These are phyloP conservation scores for Trematomus loennbergii DNA, from an alignment of 2,113 vertebrate genomes.

Conservation along the genomic window DNA sequence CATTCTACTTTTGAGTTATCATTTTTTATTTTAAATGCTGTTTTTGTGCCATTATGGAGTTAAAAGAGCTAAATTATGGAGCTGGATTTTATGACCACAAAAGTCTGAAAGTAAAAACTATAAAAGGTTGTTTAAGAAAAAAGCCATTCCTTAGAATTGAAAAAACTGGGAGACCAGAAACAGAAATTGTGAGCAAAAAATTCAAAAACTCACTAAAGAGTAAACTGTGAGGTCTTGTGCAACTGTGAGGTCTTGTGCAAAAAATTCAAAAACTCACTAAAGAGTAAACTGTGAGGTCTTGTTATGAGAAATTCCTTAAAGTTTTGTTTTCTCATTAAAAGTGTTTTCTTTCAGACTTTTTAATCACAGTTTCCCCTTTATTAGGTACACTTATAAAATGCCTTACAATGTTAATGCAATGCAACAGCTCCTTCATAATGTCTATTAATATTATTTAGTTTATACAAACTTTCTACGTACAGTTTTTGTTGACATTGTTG, in stretches of 20 bases:
- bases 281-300: too few relatives aligned
- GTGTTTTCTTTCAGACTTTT: slow-evolving; percentile 4
- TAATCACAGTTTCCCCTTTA: background rate
- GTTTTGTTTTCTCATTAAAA: background rate
- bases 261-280: too few relatives aligned
- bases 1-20: background rate
- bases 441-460: too few relatives aligned
- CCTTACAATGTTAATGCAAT: background rate
- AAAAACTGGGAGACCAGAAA: background rate
- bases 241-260: too few relatives aligned
- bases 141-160: too few relatives aligned
- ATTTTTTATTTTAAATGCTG: too few relatives aligned
- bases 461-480: background rate
- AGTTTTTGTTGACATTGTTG: background rate
- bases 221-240: too few relatives aligned
- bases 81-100: background rate
- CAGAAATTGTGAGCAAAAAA: background rate
- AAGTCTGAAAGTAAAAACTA: background rate
- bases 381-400: background rate
- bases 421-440: background rate
- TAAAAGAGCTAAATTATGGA: background rate
- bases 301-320: background rate
- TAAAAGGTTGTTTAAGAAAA: background rate
- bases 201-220: background rate
- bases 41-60: background rate